These are phyloP conservation scores for Linnaemya tessellans DNA, from an alignment of 2,888 invertebrate genomes.

Conservation along the genomic window DNA sequence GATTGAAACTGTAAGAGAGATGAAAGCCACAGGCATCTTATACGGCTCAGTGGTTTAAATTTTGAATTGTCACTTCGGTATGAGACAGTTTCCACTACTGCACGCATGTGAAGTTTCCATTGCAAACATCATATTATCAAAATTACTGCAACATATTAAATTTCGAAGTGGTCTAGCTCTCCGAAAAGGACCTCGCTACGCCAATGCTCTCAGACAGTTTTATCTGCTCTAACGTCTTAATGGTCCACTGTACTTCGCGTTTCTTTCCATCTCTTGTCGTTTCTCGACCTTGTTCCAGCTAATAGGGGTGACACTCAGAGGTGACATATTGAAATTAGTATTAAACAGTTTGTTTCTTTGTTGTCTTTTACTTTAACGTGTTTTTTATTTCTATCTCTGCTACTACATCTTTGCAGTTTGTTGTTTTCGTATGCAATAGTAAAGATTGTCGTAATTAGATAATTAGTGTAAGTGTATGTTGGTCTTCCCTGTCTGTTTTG, in stretches of 20 bases:
- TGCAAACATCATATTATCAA: no score
- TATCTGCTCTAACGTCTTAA: background rate
- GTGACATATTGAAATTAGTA: conserved; percentile 73
- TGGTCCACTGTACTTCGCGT: conserved; percentile 20
- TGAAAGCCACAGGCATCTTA: no score
- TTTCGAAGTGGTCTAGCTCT: no score
- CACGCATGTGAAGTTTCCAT: no score
- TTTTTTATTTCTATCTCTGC: conserved; percentile 43
- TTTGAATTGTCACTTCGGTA: no score
- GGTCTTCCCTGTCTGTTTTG: conserved; percentile 17
- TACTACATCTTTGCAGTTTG: conserved; percentile 10
- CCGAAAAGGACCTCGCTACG: no score
- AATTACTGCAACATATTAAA: no score
- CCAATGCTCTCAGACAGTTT: no score
- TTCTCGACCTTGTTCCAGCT: conserved; percentile 47
- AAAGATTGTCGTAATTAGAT: conserved; percentile 65
- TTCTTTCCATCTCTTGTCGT: background rate
- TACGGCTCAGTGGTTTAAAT: no score
- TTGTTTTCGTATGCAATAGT: conserved; percentile 38
- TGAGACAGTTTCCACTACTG: no score
- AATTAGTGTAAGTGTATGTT: conserved; percentile 55
- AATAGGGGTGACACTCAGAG: conserved; percentile 71
- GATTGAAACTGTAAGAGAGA: no score
- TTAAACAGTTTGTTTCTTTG: conserved; percentile 60
- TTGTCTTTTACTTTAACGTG: conserved; percentile 27